Percentiles rank a stretch among this genome's conserved stretches.
Evolutionary conservation across 2,797 vertebrate species (phyloP).

Genomic region (Enteromius trimaculatus): DNA sequence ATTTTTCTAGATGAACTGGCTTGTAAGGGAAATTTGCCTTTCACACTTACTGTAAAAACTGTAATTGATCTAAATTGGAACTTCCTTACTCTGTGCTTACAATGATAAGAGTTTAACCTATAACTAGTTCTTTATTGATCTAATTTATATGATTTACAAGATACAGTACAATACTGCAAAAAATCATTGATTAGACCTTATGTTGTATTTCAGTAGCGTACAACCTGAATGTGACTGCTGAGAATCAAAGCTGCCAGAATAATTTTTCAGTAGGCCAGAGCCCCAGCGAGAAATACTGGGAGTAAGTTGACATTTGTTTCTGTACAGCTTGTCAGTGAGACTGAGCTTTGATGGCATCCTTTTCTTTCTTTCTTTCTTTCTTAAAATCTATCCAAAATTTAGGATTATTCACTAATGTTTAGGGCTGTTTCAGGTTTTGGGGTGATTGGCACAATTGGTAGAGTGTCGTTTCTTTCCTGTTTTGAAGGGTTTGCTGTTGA

Average conservation of each 20-base stretch:
- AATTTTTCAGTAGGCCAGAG: conserved; percentile 74
- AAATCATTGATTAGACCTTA: conserved; percentile 9
- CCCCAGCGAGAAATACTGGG: conserved; percentile 93
- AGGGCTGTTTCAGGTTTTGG: not conserved
- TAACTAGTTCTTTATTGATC: conserved; percentile 1
- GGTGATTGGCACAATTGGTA: no score
- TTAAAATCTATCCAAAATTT: not conserved
- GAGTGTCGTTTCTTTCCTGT: not conserved
- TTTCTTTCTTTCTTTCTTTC: not conserved
- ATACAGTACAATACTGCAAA: not conserved
- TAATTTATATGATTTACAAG: not conserved
- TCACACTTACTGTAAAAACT: not conserved
- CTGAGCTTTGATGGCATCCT: not conserved
- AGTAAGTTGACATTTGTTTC: conserved; percentile 80
- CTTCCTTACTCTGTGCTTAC: not conserved
- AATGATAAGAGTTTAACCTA: not conserved
- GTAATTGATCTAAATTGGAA: not conserved
- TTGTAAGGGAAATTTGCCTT: conserved; percentile 1
- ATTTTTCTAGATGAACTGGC: conserved; percentile 1
- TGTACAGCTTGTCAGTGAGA: not conserved
- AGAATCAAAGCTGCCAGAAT: conserved; percentile 77
- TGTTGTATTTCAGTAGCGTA: conserved; percentile 74
- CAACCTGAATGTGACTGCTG: conserved; percentile 68
- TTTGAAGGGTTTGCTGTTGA: conserved; percentile 1
- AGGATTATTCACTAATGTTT: not conserved